Evolutionary conservation across 2,113 vertebrate species (phyloP), one percentile per base, ranked within the genome.

Genomic region (Petrocephalus zakoni): DNA sequence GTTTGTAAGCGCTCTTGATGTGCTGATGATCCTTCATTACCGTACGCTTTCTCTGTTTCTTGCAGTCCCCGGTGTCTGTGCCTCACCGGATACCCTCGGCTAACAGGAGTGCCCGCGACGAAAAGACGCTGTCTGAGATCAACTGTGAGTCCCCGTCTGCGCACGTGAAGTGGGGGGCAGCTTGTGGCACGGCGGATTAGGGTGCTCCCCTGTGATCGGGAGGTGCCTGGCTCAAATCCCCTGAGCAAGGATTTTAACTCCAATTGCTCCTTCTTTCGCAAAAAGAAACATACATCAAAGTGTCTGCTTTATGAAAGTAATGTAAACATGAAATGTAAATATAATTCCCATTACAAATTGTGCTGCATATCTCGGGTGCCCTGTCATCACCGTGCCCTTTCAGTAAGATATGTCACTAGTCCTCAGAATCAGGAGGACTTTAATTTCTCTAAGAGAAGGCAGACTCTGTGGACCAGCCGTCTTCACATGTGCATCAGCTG

Each of bases 101-200:
- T 72, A 99, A 97, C 93, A 95, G 98, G 93, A 99, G 98, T 88
- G 95, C 97, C 46, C 96, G 98, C 91, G 98, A 99, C 94, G 98
- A 97, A 90, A 99, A 98, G 93, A 99, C 98, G 2, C 96, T 98
- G 88, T 99, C 98, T 0, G 98, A 99, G 95, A 99, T 99, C 87
- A 99, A 99, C 94, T 99, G 98, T 99, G 94, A 99, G 98, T 91
- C 64, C 7, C 82, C 19, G 21, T n/a, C 37, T 2, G n/a, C 5
- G 25, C 5, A 29, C 2, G 10, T 52, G 25, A 34, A 83, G 81
- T 19, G n/a, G 61, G n/a, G 61, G 61, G 4, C 61, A 29, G 61
- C 11, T 2, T 13, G 25, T 29, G 25, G 61, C 61, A 29, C 61
- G 25, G n/a, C 3, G 58, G 21, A 22, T n/a, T n/a, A n/a, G 7